Evolutionary conservation across 1,140 invertebrate genomes (phyloP).

Genomic region (Propsilocerus akamusi): DNA sequence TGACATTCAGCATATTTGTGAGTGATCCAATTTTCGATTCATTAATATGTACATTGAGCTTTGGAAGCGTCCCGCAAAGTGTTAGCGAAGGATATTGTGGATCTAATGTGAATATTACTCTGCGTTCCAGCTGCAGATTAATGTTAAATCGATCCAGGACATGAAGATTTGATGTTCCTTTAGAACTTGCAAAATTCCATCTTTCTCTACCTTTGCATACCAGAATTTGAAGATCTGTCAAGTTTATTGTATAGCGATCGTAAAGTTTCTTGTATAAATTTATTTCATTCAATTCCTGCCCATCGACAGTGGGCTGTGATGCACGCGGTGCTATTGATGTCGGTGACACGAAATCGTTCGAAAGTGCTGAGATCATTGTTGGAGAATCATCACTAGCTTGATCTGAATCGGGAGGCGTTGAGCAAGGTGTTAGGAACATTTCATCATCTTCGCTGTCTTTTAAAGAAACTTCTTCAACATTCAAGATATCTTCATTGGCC

Average conservation of each 20-base stretch:
- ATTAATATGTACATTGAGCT: conserved; percentile 75
- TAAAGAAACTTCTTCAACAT: conserved; percentile 10
- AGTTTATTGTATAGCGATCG: conserved; percentile 64
- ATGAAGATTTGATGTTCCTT: conserved; percentile 66
- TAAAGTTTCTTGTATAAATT: conserved; percentile 39
- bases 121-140: conserved; percentile 58
- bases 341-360: conserved; percentile 7
- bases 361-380: conserved; percentile 10
- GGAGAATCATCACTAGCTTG: conserved; percentile 32
- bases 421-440: conserved; percentile 78
- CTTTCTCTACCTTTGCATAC: conserved; percentile 74
- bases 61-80: conserved; percentile 65
- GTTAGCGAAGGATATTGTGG: conserved; percentile 69
- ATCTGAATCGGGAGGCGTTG: conserved; percentile 69
- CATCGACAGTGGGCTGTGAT: conserved; percentile 20
- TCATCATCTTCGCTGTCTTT: conserved; percentile 33
- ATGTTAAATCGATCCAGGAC: conserved; percentile 84
- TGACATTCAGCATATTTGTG: conserved; percentile 23
- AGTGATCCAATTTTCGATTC: conserved; percentile 65
- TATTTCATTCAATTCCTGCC: conserved; percentile 37
- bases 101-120: conserved; percentile 64
- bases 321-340: conserved; percentile 21
- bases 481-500: neutral
- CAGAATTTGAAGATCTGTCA: conserved; percentile 74
- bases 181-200: conserved; percentile 70